Evolutionary conservation across 1,140 invertebrate species (phyloP).

Genomic region (Cataglyphis hispanica): DNA sequence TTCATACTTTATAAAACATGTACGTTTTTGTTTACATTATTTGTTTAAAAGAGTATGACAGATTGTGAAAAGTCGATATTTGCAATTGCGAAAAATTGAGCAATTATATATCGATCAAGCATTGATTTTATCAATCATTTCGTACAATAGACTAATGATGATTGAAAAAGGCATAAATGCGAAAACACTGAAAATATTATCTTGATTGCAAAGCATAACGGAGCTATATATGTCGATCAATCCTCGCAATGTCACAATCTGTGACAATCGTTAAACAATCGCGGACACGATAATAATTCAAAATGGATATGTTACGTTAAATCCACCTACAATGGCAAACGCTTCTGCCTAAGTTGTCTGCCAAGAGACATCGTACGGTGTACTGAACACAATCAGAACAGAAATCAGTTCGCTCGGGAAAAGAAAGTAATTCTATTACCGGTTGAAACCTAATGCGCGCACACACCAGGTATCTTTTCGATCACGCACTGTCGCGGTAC

Average conservation of each 20-base stretch:
- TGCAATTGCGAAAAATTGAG: constrained; percentile 38
- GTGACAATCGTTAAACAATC: not conserved
- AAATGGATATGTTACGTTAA: not conserved
- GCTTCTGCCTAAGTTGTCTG: constrained; percentile 57
- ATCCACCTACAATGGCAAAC: constrained; percentile 19
- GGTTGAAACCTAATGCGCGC: constrained; percentile 82
- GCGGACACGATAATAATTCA: not conserved
- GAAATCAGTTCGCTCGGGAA: constrained; percentile 79
- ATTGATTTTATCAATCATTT: constrained; percentile 2
- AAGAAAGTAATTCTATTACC: constrained; percentile 84
- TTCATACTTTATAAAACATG: not conserved
- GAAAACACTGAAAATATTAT: not conserved
- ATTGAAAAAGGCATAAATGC: constrained; percentile 64
- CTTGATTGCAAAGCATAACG: constrained; percentile 4
- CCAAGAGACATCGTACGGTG: constrained; percentile 71
- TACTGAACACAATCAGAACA: constrained; percentile 69
- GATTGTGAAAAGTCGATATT: constrained; percentile 18
- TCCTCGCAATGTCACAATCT: not conserved
- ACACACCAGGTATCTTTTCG: constrained; percentile 21
- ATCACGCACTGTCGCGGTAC: not conserved
- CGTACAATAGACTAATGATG: not conserved
- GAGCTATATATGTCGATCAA: not conserved
- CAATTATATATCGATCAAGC: constrained; percentile 4
- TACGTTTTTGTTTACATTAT: not conserved
- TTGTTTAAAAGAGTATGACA: not conserved